These are phyloP conservation scores for Oreocharis arfaki DNA, from an alignment of 2,113 vertebrate species.

Conservation along the genomic window DNA sequence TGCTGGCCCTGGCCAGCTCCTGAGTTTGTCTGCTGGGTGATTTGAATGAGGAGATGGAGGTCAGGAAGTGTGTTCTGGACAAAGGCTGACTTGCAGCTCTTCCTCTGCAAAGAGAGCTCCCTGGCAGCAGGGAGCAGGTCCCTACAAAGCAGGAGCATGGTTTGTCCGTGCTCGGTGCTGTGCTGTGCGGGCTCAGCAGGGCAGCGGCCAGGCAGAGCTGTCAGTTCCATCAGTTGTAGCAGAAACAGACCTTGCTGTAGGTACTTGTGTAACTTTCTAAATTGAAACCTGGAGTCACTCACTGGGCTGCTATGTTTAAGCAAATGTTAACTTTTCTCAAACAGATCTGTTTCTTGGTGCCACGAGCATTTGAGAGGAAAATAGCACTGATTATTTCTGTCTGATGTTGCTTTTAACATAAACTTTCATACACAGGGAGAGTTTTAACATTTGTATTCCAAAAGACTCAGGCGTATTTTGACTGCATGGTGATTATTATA, in stretches of 20 bases:
- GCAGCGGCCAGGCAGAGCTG: neutral
- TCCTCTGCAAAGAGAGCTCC: neutral
- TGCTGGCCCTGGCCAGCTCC: neutral
- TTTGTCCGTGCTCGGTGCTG: neutral
- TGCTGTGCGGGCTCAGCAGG: neutral
- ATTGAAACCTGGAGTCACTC: neutral
- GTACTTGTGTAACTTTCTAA: neutral
- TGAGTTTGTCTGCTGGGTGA: neutral
- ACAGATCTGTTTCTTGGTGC: neutral
- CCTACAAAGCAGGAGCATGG: neutral
- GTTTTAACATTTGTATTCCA: neutral
- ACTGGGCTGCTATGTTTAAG: neutral
- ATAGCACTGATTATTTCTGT: neutral
- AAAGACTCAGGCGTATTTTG: neutral
- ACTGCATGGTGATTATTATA: neutral
- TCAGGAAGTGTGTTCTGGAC: neutral
- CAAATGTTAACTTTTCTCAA: slow-evolving; percentile 15
- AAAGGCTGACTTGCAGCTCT: neutral
- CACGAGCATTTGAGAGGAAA: neutral
- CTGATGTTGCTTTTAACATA: slow-evolving; percentile 39
- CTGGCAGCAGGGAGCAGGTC: no score
- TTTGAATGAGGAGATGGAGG: neutral
- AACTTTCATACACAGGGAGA: neutral
- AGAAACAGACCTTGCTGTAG: neutral
- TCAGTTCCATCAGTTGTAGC: rapidly evolving